Evolutionary conservation across 2,113 vertebrate genomes (phyloP).

Genomic region (Sylvia atricapilla): DNA sequence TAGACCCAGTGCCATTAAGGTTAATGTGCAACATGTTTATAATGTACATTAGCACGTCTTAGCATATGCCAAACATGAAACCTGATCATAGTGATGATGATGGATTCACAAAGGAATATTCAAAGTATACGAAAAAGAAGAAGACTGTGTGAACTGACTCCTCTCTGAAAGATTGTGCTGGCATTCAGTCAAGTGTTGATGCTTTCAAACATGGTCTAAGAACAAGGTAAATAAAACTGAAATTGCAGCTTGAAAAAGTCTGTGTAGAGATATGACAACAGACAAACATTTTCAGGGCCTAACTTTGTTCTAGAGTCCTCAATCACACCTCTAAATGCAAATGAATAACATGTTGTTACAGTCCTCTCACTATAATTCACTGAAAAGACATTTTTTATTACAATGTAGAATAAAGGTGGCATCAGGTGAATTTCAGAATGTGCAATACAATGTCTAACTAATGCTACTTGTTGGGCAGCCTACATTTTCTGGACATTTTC

Average conservation of each 20-base stretch:
- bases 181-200: neutral
- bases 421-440: neutral
- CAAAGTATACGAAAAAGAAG: neutral
- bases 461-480: neutral
- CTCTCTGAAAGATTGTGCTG: neutral
- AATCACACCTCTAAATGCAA: neutral
- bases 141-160: neutral
- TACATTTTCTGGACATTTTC: neutral
- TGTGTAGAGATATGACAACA: neutral
- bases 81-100: constrained; percentile 2
- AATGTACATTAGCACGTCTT: neutral
- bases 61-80: constrained; percentile 57
- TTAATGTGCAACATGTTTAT: constrained; percentile 52
- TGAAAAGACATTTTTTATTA: neutral
- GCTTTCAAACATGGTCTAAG: neutral
- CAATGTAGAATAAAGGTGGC: neutral
- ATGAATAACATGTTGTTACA: neutral
- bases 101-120: constrained; percentile 13
- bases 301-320: neutral
- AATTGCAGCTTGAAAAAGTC: neutral
- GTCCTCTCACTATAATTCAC: neutral
- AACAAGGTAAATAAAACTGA: neutral
- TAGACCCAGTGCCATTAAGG: constrained; percentile 45
- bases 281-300: neutral
- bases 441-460: neutral